Conservation (phyloP, 2,797 vertebrate species). For the Gobionotothen gibberifrons region DNA sequence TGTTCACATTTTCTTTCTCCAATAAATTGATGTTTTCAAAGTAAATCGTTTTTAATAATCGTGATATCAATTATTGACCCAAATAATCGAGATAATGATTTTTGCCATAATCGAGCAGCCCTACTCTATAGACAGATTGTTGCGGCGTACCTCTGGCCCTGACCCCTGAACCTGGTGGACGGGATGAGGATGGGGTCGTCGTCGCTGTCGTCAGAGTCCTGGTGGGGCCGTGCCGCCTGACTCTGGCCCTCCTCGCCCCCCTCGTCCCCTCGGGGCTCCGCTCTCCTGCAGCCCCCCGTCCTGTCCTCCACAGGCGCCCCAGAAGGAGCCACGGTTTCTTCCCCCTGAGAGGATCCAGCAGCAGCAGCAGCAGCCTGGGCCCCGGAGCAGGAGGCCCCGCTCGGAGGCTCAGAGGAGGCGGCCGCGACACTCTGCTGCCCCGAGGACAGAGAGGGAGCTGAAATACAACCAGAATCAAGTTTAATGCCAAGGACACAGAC, state of each 20-base stretch:
- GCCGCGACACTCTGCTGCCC: constrained; percentile 51
- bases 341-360: constrained; percentile 48
- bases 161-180: constrained; percentile 90
- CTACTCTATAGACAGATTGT: no score
- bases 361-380: constrained; percentile 28
- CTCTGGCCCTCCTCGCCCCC: constrained; percentile 66
- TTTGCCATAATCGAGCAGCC: no score
- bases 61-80: no score
- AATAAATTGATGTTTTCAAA: no score
- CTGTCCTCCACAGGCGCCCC: constrained; percentile 61
- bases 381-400: constrained; percentile 65
- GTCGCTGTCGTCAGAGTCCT: constrained; percentile 96
- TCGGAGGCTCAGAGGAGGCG: constrained; percentile 39
- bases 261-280: constrained; percentile 74
- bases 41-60: no score
- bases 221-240: constrained; percentile 82
- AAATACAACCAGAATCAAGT: no score
- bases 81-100: no score
- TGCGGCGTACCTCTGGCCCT: constrained; percentile 90
- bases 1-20: no score
- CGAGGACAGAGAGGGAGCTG: constrained; percentile 56
- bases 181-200: constrained; percentile 96
- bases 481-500: no score
- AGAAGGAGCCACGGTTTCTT: background rate
- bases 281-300: constrained; percentile 74